Evolutionary conservation across 2,113 vertebrate genomes (phyloP).

Genomic region (Drymodes brunneopygia): DNA sequence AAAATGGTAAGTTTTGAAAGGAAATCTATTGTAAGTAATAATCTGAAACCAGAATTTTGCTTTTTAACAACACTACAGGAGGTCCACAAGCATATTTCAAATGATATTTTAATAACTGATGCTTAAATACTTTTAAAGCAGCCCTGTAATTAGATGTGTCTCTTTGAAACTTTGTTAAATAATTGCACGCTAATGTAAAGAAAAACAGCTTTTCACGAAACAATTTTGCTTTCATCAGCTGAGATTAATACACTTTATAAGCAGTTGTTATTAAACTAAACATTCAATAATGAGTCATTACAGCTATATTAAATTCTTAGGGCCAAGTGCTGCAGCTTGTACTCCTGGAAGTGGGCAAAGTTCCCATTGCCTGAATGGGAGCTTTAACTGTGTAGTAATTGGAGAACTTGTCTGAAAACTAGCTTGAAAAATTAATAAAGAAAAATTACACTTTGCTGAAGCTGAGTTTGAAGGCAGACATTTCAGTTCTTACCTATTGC

Average conservation of each 20-base stretch:
- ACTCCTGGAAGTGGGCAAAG: neutral
- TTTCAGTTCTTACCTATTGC: neutral
- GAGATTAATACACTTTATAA: slow-evolving; percentile 45
- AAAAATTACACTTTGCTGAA: neutral
- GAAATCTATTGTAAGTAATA: neutral
- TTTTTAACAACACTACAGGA: slow-evolving; percentile 2
- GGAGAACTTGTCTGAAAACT: neutral
- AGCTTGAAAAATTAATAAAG: neutral
- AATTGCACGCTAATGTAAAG: slow-evolving; percentile 34
- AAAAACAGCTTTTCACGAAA: slow-evolving; percentile 34
- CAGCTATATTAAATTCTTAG: neutral
- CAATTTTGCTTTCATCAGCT: slow-evolving; percentile 24
- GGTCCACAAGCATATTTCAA: slow-evolving; percentile 30
- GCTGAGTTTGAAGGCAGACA: neutral
- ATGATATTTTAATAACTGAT: slow-evolving; percentile 35
- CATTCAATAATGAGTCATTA: slow-evolving; percentile 37
- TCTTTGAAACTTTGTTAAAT: slow-evolving; percentile 43
- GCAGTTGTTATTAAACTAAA: slow-evolving; percentile 34
- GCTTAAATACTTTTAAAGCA: slow-evolving; percentile 46
- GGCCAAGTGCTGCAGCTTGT: slow-evolving; percentile 14
- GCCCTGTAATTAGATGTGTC: slow-evolving; percentile 25
- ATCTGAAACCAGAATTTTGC: slow-evolving; percentile 12
- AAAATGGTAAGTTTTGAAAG: slow-evolving; percentile 18
- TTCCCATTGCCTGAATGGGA: neutral
- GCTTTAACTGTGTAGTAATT: neutral